Conservation (phyloP, 2,888 invertebrate genomes). For the Drosophila picticornis region DNA sequence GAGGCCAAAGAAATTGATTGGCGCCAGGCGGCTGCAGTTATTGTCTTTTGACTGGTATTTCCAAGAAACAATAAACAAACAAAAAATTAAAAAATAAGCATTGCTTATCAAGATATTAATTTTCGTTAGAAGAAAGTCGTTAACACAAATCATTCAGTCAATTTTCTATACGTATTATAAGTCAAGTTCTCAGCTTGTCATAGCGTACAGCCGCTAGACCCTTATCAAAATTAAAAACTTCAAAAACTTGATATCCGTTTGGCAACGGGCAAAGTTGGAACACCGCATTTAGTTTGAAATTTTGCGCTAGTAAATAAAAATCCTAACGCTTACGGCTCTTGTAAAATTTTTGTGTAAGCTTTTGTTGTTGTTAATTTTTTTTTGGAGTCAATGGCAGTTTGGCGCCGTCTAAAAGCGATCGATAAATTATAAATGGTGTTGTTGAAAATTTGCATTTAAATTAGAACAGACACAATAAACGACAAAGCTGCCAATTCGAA, state of each 20-base stretch:
- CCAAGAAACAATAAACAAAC: slow-evolving; percentile 22
- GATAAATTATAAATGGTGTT: slow-evolving; percentile 64
- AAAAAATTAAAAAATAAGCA: slow-evolving; percentile 32
- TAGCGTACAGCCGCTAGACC: slow-evolving; percentile 36
- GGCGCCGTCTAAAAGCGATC: slow-evolving; percentile 54
- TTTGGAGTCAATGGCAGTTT: slow-evolving; percentile 44
- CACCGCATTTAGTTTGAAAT: slow-evolving; percentile 46
- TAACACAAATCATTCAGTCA: slow-evolving; percentile 58
- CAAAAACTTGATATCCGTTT: slow-evolving; percentile 56
- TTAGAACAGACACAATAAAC: slow-evolving; percentile 69
- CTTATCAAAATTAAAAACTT: slow-evolving; percentile 42
- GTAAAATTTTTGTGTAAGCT: slow-evolving; percentile 54
- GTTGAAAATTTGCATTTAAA: slow-evolving; percentile 77
- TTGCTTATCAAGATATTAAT: slow-evolving; percentile 31
- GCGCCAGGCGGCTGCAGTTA: slow-evolving; percentile 64
- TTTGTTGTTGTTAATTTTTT: slow-evolving; percentile 52
- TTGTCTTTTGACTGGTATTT: slow-evolving; percentile 46
- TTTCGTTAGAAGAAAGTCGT: slow-evolving; percentile 64
- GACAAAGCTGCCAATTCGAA: slow-evolving; percentile 28
- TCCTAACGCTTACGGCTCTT: slow-evolving; percentile 43
- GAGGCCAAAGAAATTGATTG: slow-evolving; percentile 66
- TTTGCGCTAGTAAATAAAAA: slow-evolving; percentile 40
- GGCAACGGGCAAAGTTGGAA: slow-evolving; percentile 44
- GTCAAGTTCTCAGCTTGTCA: slow-evolving; percentile 53
- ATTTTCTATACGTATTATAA: slow-evolving; percentile 30